These are phyloP conservation scores for Cossypha caffra DNA, from an alignment of 2,797 vertebrate genomes.

Conservation along the genomic window DNA sequence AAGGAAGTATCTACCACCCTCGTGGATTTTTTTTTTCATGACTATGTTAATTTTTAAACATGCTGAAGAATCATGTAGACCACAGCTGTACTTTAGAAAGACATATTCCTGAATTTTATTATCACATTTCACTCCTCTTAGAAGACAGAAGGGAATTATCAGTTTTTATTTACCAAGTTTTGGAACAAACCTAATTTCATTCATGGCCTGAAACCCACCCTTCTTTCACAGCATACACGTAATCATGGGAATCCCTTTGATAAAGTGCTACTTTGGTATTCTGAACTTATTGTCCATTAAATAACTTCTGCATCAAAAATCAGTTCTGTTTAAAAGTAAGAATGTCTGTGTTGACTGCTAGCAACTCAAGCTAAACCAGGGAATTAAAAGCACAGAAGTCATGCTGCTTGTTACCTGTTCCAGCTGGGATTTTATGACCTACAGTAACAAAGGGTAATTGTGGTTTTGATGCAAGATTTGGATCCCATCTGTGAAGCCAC, in stretches of 20 bases:
- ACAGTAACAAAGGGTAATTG: background rate
- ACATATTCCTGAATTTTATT: background rate
- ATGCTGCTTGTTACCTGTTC: slow-evolving; percentile 2
- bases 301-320: background rate
- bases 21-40: background rate
- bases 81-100: background rate
- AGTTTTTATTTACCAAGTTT: background rate
- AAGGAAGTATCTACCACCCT: background rate
- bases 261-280: background rate
- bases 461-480: background rate
- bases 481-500: background rate
- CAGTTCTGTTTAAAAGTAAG: background rate
- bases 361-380: background rate
- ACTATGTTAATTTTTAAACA: background rate
- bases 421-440: slow-evolving; percentile 3
- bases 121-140: background rate
- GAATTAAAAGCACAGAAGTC: background rate
- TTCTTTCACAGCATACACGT: background rate
- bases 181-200: background rate
- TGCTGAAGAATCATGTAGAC: background rate
- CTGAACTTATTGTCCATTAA: background rate
- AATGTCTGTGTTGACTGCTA: background rate
- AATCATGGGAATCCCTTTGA: background rate
- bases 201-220: background rate
- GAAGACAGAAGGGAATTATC: background rate